These are phyloP conservation scores for Pimpla rufipes DNA, from an alignment of 2,888 invertebrate species.

Conservation along the genomic window DNA sequence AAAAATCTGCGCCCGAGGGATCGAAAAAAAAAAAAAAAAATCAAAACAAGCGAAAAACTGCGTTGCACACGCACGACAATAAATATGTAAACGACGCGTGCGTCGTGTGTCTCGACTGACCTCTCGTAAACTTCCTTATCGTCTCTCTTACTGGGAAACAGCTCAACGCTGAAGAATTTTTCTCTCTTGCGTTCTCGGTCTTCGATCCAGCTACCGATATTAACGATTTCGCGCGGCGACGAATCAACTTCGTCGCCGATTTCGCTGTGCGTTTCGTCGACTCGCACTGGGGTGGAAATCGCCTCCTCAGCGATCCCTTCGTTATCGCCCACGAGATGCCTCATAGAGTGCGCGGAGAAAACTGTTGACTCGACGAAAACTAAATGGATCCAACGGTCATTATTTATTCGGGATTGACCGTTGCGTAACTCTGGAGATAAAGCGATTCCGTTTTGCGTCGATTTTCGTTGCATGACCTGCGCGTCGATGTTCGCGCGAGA, in stretches of 20 bases:
- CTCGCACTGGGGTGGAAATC: constrained; percentile 2
- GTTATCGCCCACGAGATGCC: constrained; percentile 35
- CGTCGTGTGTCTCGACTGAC: constrained; percentile 70
- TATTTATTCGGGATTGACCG: neutral
- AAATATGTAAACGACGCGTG: neutral
- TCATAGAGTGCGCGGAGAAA: constrained; percentile 7
- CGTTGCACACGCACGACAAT: neutral
- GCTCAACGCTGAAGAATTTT: constrained; percentile 78
- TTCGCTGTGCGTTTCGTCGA: neutral
- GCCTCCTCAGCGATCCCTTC: constrained; percentile 4
- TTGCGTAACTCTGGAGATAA: neutral
- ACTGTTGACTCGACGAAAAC: neutral
- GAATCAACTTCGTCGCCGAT: neutral
- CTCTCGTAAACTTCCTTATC: constrained; percentile 71
- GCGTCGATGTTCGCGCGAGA: neutral
- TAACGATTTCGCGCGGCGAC: constrained; percentile 26
- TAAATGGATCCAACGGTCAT: neutral
- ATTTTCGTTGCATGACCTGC: neutral
- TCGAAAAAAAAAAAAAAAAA: constrained; percentile 9
- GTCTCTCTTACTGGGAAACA: constrained; percentile 70
- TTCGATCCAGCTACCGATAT: constrained; percentile 66
- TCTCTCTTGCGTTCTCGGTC: constrained; percentile 70
- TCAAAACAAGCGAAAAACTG: neutral
- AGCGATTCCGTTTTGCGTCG: neutral
- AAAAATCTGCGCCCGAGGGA: constrained; percentile 73